These are phyloP conservation scores for Scleropages formosus DNA, from an alignment of 2,797 vertebrate species.

Conservation along the genomic window DNA sequence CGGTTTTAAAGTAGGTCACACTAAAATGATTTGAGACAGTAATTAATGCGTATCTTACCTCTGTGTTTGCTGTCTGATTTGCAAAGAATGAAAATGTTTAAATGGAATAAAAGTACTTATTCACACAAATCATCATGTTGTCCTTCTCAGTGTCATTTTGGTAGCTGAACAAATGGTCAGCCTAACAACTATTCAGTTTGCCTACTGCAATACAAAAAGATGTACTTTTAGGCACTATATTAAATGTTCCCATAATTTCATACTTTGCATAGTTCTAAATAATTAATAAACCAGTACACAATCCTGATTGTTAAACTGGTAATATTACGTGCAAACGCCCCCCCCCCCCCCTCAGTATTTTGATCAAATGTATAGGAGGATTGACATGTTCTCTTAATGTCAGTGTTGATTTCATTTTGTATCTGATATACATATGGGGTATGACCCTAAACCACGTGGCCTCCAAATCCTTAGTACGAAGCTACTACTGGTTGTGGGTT, in stretches of 20 bases:
- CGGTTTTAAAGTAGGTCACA: constrained; percentile 42
- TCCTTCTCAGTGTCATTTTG: constrained; percentile 2
- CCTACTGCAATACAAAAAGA: not conserved
- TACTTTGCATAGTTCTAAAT: constrained; percentile 3
- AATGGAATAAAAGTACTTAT: constrained; percentile 23
- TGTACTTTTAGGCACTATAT: not conserved
- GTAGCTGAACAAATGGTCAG: constrained; percentile 35
- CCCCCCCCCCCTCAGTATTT: no score
- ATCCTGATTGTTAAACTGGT: no score
- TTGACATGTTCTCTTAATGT: no score
- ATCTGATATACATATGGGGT: not conserved
- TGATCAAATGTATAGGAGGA: no score
- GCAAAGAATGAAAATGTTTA: constrained; percentile 18
- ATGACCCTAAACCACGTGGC: constrained; percentile 3
- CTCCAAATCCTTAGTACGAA: not conserved
- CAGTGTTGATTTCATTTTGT: no score
- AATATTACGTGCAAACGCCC: no score
- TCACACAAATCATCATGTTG: constrained; percentile 13
- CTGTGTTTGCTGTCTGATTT: constrained; percentile 28
- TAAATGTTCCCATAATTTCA: constrained; percentile 4
- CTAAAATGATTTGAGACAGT: constrained; percentile 36
- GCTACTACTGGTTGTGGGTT: not conserved
- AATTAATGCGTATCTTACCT: constrained; percentile 33
- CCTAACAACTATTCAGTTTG: constrained; percentile 4
- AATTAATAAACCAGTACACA: not conserved